These are phyloP conservation scores for Endomychus coccineus DNA, from an alignment of 2,888 invertebrate genomes.

Conservation along the genomic window DNA sequence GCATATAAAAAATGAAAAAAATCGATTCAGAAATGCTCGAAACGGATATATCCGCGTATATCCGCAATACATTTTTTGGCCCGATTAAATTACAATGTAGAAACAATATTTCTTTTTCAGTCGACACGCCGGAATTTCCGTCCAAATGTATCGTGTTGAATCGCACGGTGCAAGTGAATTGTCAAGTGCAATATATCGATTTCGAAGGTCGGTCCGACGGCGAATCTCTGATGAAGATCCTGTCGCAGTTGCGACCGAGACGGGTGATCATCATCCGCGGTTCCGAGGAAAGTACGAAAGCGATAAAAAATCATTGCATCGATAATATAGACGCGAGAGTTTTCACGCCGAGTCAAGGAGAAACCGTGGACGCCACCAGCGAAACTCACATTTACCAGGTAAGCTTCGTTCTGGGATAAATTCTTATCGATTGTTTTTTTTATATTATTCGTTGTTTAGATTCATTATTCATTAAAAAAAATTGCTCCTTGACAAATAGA, in stretches of 20 bases:
- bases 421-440: slow-evolving; percentile 1
- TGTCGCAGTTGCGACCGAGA: slow-evolving; percentile 73
- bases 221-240: slow-evolving; percentile 72
- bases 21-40: too few species aligned
- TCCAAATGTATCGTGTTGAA: slow-evolving; percentile 78
- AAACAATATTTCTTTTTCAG: slow-evolving; percentile 19
- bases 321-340: slow-evolving; percentile 64
- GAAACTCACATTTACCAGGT: slow-evolving; percentile 98
- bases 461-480: slow-evolving; percentile 4
- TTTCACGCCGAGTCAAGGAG: slow-evolving; percentile 75
- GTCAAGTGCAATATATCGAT: slow-evolving; percentile 89
- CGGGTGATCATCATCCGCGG: slow-evolving; percentile 76
- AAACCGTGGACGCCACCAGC: slow-evolving; percentile 90
- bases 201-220: slow-evolving; percentile 92
- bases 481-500: too few species aligned
- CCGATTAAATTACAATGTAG: neutral
- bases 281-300: slow-evolving; percentile 57
- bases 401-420: slow-evolving; percentile 14
- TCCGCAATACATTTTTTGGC: too few species aligned
- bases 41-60: too few species aligned
- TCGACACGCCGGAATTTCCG: slow-evolving; percentile 66
- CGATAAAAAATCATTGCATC: slow-evolving; percentile 59
- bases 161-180: slow-evolving; percentile 70
- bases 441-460: neutral
- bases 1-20: slow-evolving; percentile 1